Conservation (phyloP, 1,140 invertebrate species). For the Triops longicaudatus region DNA sequence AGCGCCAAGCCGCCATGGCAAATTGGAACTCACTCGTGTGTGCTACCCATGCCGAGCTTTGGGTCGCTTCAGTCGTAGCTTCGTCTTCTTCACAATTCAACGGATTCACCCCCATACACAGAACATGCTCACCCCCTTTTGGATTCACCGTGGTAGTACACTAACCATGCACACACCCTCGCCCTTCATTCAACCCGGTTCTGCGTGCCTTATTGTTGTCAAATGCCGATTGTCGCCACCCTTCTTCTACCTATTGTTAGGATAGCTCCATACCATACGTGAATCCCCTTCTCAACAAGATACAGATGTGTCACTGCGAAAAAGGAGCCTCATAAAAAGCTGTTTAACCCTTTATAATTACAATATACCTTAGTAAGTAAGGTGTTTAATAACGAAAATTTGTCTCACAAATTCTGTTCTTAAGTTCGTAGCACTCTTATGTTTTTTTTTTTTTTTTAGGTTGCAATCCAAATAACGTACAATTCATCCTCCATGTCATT, state of each 20-base stretch:
- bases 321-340: not conserved
- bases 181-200: conserved; percentile 1
- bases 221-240: conserved; percentile 1
- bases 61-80: no score
- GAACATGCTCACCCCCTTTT: not conserved
- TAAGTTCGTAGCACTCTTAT: not conserved
- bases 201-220: not conserved
- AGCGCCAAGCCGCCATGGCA: conserved; percentile 4
- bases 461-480: not conserved
- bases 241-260: not conserved
- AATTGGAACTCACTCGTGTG: conserved; percentile 12
- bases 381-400: not conserved
- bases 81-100: conserved; percentile 7
- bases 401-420: not conserved
- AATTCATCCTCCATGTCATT: not conserved
- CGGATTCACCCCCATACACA: not conserved
- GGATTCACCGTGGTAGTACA: not conserved
- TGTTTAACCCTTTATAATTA: not conserved
- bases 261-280: not conserved
- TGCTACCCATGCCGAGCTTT: not conserved
- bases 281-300: not conserved
- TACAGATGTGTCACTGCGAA: not conserved
- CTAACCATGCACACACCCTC: not conserved
- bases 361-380: not conserved
- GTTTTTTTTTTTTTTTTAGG: not conserved